Conservation (phyloP, 2,888 invertebrate species). For the Bruchidius siliquastri region DNA sequence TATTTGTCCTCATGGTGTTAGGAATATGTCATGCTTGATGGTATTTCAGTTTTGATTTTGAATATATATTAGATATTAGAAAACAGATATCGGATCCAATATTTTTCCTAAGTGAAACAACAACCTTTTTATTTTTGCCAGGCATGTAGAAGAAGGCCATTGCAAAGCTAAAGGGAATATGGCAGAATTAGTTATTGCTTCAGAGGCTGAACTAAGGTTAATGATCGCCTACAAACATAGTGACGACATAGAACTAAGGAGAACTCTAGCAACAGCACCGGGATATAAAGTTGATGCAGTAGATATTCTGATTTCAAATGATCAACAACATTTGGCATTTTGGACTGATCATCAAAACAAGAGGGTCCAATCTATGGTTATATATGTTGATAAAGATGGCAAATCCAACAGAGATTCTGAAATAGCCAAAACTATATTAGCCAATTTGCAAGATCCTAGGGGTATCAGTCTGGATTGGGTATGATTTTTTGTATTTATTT, state of each 20-base stretch:
- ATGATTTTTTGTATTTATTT: not conserved
- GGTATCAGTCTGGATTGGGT: constrained; percentile 73
- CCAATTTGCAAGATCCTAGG: constrained; percentile 59
- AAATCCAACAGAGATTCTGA: constrained; percentile 32
- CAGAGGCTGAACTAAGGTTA: constrained; percentile 55
- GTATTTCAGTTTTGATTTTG: too few species aligned
- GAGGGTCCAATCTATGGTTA: constrained; percentile 44
- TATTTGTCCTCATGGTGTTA: too few species aligned
- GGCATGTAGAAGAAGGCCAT: constrained; percentile 45
- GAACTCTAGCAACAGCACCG: constrained; percentile 41
- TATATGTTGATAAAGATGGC: constrained; percentile 31
- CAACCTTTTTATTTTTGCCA: too few species aligned
- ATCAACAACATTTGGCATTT: constrained; percentile 39
- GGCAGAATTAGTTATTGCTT: constrained; percentile 62
- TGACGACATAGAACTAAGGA: constrained; percentile 38
- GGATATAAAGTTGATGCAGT: constrained; percentile 54
- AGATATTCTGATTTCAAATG: constrained; percentile 47
- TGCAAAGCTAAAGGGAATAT: constrained; percentile 56
- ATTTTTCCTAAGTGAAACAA: too few species aligned
- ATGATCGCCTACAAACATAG: constrained; percentile 60
- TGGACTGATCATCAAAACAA: constrained; percentile 50
- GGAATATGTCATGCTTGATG: too few species aligned
- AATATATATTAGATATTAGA: too few species aligned
- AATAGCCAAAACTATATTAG: constrained; percentile 41
- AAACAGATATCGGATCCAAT: too few species aligned